These are phyloP conservation scores for Pyralis farinalis DNA, from an alignment of 2,888 invertebrate genomes.

Conservation along the genomic window DNA sequence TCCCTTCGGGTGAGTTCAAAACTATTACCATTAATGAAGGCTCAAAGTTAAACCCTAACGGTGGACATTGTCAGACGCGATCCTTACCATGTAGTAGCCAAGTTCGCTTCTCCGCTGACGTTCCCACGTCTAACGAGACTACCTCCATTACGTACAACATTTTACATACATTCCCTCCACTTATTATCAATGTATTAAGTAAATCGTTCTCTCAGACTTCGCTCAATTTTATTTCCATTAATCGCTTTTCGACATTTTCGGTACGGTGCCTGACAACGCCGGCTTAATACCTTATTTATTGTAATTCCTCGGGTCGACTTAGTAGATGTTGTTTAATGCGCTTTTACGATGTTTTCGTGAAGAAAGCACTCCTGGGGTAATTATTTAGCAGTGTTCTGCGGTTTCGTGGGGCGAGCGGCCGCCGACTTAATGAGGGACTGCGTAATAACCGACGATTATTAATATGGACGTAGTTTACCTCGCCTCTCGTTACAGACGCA, in stretches of 20 bases:
- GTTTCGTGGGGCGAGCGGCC: constrained; percentile 64
- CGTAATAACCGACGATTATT: constrained; percentile 73
- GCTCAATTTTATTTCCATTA: constrained; percentile 73
- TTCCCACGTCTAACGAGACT: constrained; percentile 79
- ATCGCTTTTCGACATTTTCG: constrained; percentile 70
- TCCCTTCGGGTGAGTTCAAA: constrained; percentile 58
- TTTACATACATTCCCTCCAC: constrained; percentile 71
- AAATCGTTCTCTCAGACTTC: constrained; percentile 64
- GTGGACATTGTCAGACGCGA: constrained; percentile 66
- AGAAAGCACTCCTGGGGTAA: constrained; percentile 66
- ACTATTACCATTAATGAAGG: constrained; percentile 72
- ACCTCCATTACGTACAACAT: constrained; percentile 69
- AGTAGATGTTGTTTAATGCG: constrained; percentile 66
- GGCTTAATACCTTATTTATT: constrained; percentile 72
- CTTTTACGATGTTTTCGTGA: constrained; percentile 71
- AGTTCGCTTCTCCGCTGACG: constrained; percentile 31
- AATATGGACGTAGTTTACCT: constrained; percentile 65
- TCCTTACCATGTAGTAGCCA: constrained; percentile 60
- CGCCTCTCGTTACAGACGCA: constrained; percentile 51
- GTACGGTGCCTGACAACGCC: constrained; percentile 51
- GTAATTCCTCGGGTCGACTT: constrained; percentile 62
- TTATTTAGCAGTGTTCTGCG: constrained; percentile 77
- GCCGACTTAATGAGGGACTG: constrained; percentile 65
- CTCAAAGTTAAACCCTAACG: constrained; percentile 65
- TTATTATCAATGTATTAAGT: constrained; percentile 77